A percentile compares a stretch with the other conserved stretches of the same genome.
Evolutionary conservation across 2,888 invertebrate species (phyloP).

Genomic region (Scelioninae gen. 1): DNA sequence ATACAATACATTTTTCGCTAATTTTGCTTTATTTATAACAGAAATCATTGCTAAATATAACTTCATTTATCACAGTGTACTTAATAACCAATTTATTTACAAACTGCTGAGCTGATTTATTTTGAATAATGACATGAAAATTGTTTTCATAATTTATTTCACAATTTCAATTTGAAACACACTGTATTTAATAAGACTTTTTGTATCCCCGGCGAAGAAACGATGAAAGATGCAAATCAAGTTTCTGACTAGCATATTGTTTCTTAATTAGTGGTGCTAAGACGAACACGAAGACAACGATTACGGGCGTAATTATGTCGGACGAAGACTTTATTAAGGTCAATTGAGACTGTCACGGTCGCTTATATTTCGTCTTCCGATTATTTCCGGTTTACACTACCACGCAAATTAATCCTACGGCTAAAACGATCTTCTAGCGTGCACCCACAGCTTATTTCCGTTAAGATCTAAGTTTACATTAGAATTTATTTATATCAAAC

Average conservation of each 20-base stretch:
- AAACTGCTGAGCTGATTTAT: no score
- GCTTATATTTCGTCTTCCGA: constrained; percentile 48
- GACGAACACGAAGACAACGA: constrained; percentile 53
- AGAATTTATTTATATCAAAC: constrained; percentile 4
- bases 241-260: constrained; percentile 62
- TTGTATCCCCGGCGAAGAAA: constrained; percentile 36
- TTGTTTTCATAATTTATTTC: no score
- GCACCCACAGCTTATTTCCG: constrained; percentile 37
- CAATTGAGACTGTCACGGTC: constrained; percentile 52
- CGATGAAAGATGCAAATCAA: constrained; percentile 58
- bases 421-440: constrained; percentile 42
- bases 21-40: no score
- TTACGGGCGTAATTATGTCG: constrained; percentile 56
- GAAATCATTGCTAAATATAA: no score
- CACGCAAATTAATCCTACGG: constrained; percentile 48
- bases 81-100: no score
- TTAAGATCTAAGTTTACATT: constrained; percentile 11
- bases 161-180: constrained; percentile 22
- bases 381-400: constrained; percentile 58
- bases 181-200: constrained; percentile 44
- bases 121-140: no score
- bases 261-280: constrained; percentile 57
- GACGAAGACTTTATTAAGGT: constrained; percentile 60
- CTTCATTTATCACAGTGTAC: no score
- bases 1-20: no score